Evolutionary conservation across 1,140 invertebrate genomes (phyloP).

Genomic region (Orussus abietinus): DNA sequence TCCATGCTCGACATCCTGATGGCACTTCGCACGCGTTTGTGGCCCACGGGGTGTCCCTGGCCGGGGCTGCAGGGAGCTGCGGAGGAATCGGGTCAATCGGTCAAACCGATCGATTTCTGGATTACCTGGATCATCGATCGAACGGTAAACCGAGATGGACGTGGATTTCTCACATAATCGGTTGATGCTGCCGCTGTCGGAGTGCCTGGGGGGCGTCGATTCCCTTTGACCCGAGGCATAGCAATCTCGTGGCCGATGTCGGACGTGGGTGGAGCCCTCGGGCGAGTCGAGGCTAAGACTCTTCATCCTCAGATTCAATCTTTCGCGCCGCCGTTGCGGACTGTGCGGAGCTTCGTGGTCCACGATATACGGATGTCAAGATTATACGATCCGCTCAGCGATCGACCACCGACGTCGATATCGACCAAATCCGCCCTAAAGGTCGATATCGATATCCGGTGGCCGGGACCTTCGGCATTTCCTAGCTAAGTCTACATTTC

Average conservation of each 20-base stretch:
- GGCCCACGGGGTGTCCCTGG: conserved; percentile 38
- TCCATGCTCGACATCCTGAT: conserved; percentile 90
- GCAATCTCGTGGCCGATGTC: conserved; percentile 63
- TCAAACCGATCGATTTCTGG: no score
- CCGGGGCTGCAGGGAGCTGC: conserved; percentile 86
- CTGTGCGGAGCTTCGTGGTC: conserved; percentile 83
- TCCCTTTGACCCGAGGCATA: conserved; percentile 52
- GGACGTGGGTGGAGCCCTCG: conserved; percentile 82
- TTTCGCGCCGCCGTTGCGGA: conserved; percentile 79
- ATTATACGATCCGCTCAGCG: conserved; percentile 26
- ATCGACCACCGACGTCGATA: background rate
- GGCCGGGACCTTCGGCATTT: no score
- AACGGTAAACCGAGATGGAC: no score
- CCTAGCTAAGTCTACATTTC: no score
- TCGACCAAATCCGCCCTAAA: background rate
- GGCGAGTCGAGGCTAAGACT: conserved; percentile 93
- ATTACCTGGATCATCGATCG: no score
- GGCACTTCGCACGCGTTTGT: conserved; percentile 57
- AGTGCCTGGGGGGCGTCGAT: conserved; percentile 52
- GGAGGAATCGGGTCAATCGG: conserved; percentile 5
- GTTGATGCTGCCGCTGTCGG: conserved; percentile 59
- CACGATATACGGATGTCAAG: conserved; percentile 33
- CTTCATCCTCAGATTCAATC: conserved; percentile 96
- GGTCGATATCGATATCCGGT: no score
- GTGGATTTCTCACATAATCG: conserved; percentile 52